A percentile compares a stretch with the other conserved stretches of the same genome.
phyloP scores from a whole-genome alignment of 2,888 invertebrate genomes.

The Leucania comma region DNA sequence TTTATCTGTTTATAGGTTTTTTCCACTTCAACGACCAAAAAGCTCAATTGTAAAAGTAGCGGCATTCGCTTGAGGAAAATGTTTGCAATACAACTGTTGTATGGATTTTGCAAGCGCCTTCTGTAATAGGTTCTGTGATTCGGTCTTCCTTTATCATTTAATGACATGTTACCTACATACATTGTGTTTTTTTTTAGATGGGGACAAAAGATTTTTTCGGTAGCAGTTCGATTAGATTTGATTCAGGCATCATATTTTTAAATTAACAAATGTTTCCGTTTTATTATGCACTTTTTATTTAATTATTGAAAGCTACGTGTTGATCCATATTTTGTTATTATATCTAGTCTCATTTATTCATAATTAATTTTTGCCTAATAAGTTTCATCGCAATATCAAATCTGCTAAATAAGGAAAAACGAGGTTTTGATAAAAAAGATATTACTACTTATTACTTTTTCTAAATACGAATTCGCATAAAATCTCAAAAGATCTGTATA shows the following conservation, averaged over 20 bases:
- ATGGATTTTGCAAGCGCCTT: slow-evolving; percentile 29
- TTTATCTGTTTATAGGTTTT: slow-evolving; percentile 56
- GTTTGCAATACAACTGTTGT: slow-evolving; percentile 40
- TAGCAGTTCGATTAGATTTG: background rate
- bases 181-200: background rate
- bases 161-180: slow-evolving; percentile 11
- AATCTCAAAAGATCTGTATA: slow-evolving; percentile 33
- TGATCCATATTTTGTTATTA: background rate
- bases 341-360: background rate
- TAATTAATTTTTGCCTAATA: no score
- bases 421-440: background rate
- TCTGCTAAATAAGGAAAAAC: background rate
- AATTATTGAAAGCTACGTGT: background rate
- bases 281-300: background rate
- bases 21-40: slow-evolving; percentile 40
- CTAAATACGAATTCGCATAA: background rate
- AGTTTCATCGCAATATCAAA: background rate
- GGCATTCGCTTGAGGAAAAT: slow-evolving; percentile 70
- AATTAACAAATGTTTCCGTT: background rate
- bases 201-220: background rate
- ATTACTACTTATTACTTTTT: background rate
- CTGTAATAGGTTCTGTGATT: slow-evolving; percentile 31
- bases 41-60: slow-evolving; percentile 58
- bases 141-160: slow-evolving; percentile 20
- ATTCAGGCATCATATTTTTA: background rate